Evolutionary conservation across 2,113 vertebrate species (phyloP).

Genomic region (Stercorarius parasiticus): DNA sequence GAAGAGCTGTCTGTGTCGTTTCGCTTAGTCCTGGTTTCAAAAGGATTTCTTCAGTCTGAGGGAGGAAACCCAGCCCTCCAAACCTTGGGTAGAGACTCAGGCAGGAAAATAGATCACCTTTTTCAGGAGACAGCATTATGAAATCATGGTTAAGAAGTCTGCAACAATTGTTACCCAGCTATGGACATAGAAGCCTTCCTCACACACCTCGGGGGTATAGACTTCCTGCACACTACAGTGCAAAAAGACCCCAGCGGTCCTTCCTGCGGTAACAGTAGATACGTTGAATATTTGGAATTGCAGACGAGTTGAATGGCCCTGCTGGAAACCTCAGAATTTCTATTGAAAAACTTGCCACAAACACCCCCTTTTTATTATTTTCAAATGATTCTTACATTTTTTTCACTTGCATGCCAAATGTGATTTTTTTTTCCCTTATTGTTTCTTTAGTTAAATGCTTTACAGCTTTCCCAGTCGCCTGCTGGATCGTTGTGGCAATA

Average conservation of each 20-base stretch:
- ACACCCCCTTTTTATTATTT: not conserved
- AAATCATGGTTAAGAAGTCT: not conserved
- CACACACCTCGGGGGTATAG: not conserved
- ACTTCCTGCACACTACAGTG: not conserved
- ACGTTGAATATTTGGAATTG: not conserved
- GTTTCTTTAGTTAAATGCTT: not conserved
- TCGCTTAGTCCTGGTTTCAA: not conserved
- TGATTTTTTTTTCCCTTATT: not conserved
- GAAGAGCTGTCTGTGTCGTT: not conserved
- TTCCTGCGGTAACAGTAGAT: not conserved
- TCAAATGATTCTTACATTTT: not conserved
- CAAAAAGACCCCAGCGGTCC: too few relatives aligned
- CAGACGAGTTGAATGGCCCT: not conserved
- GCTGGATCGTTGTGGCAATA: not conserved
- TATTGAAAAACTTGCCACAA: not conserved
- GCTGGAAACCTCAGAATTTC: not conserved
- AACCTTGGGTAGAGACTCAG: not conserved
- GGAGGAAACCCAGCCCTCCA: not conserved
- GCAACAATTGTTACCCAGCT: not conserved
- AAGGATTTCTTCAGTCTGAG: not conserved
- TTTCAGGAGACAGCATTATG: not conserved
- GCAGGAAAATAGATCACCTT: not conserved
- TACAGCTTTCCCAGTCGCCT: not conserved
- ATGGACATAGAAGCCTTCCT: not conserved
- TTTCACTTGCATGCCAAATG: not conserved